These are phyloP conservation scores for Opisthocomus hoazin DNA, from an alignment of 2,113 vertebrate species.

Conservation along the genomic window DNA sequence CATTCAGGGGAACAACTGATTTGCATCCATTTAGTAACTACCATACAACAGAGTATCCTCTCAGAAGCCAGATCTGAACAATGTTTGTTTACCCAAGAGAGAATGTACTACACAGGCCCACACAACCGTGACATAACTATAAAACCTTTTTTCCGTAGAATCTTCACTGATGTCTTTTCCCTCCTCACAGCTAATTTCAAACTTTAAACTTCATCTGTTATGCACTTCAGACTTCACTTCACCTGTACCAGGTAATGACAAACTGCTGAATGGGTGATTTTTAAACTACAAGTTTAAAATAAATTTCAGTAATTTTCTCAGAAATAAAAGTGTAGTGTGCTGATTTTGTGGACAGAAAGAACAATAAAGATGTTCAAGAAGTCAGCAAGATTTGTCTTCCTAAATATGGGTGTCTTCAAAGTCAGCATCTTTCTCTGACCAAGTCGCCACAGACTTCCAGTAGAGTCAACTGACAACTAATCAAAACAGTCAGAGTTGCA, in stretches of 20 bases:
- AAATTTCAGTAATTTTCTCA: neutral
- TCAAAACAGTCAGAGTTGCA: neutral
- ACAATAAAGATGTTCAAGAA: neutral
- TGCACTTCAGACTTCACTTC: neutral
- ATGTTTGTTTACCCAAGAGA: neutral
- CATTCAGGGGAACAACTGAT: neutral
- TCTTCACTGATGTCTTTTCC: neutral
- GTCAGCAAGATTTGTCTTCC: neutral
- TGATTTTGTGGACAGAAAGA: neutral
- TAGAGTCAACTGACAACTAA: neutral
- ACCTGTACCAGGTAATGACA: neutral
- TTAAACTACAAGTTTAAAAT: neutral
- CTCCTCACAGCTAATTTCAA: neutral
- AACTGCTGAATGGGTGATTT: neutral
- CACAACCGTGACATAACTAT: neutral
- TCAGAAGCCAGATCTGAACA: neutral
- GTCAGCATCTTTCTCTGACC: neutral
- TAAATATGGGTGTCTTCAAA: neutral
- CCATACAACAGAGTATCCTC: neutral
- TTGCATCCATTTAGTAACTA: neutral
- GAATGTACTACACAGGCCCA: neutral
- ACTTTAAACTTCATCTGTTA: neutral
- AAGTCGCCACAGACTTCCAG: neutral
- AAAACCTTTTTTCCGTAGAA: neutral
- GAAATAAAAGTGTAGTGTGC: rapidly evolving